These are phyloP conservation scores for Eudemis profundana DNA, from an alignment of 2,888 invertebrate species.

Conservation along the genomic window DNA sequence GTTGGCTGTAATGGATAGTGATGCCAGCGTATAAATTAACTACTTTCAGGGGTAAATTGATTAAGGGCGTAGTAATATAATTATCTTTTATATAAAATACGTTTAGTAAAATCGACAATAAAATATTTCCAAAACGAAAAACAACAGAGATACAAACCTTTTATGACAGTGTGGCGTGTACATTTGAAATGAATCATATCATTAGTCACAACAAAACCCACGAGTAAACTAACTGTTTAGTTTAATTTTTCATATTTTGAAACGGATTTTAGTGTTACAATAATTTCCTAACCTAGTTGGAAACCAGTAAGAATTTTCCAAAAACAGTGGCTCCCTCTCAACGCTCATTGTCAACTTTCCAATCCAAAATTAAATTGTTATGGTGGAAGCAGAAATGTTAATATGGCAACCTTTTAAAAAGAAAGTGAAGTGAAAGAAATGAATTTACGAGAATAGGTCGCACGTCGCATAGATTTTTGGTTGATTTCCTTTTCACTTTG, in stretches of 20 bases:
- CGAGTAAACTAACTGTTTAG: too few relatives aligned
- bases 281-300: slow-evolving; percentile 12
- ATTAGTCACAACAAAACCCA: too few relatives aligned
- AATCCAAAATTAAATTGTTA: not conserved
- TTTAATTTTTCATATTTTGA: too few relatives aligned
- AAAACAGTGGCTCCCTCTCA: slow-evolving; percentile 30
- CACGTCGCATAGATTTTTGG: slow-evolving; percentile 85
- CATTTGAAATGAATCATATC: too few relatives aligned
- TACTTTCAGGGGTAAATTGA: slow-evolving; percentile 1
- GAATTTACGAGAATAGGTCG: slow-evolving; percentile 85
- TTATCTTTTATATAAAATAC: too few relatives aligned
- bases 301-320: slow-evolving; percentile 26
- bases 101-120: too few relatives aligned
- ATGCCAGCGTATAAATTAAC: slow-evolving; percentile 22
- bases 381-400: slow-evolving; percentile 38
- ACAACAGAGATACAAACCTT: too few relatives aligned
- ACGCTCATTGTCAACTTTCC: not conserved
- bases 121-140: too few relatives aligned
- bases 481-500: slow-evolving; percentile 85
- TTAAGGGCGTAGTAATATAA: too few relatives aligned
- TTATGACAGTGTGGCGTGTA: too few relatives aligned
- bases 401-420: slow-evolving; percentile 80
- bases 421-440: slow-evolving; percentile 85
- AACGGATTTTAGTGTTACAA: not conserved
- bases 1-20: slow-evolving; percentile 56